These are phyloP conservation scores for Willowsia nigromaculata DNA, from an alignment of 2,888 invertebrate genomes.

Conservation along the genomic window DNA sequence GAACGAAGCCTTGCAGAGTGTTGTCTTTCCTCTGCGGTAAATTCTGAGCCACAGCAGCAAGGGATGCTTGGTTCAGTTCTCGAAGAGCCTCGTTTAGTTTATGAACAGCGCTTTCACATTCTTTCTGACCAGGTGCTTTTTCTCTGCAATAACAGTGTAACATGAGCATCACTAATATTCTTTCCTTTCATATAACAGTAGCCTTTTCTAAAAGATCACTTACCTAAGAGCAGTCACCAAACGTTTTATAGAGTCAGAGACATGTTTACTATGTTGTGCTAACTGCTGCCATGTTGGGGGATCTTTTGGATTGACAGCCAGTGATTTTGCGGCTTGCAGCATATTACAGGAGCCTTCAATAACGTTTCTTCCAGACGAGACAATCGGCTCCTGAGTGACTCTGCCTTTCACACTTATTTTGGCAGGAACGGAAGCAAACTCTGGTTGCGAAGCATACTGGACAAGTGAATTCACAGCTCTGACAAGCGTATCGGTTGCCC, in stretches of 20 bases:
- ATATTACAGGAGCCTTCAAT: conserved; percentile 94
- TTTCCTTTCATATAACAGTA: not conserved
- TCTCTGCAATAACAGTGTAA: conserved; percentile 83
- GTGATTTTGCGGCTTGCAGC: conserved; percentile 92
- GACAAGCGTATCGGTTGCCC: conserved; percentile 90
- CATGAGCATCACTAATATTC: not conserved
- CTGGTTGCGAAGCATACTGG: conserved; percentile 95
- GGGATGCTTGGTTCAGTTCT: conserved; percentile 91
- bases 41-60: conserved; percentile 92
- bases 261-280: conserved; percentile 95
- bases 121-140: conserved; percentile 96
- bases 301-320: conserved; percentile 94
- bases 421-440: conserved; percentile 95
- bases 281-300: conserved; percentile 96
- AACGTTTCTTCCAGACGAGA: conserved; percentile 88
- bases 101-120: conserved; percentile 92
- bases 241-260: conserved; percentile 97
- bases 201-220: not conserved
- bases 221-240: conserved; percentile 94
- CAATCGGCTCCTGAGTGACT: conserved; percentile 91
- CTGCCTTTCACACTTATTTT: conserved; percentile 92
- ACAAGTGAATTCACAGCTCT: conserved; percentile 95
- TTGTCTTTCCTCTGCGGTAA: conserved; percentile 86
- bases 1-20: conserved; percentile 85
- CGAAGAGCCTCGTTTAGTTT: conserved; percentile 88